A percentile compares a stretch with the other conserved stretches of the same genome.
Conservation (phyloP, 2,797 vertebrate genomes). For the Melanogrammus aeglefinus region DNA sequence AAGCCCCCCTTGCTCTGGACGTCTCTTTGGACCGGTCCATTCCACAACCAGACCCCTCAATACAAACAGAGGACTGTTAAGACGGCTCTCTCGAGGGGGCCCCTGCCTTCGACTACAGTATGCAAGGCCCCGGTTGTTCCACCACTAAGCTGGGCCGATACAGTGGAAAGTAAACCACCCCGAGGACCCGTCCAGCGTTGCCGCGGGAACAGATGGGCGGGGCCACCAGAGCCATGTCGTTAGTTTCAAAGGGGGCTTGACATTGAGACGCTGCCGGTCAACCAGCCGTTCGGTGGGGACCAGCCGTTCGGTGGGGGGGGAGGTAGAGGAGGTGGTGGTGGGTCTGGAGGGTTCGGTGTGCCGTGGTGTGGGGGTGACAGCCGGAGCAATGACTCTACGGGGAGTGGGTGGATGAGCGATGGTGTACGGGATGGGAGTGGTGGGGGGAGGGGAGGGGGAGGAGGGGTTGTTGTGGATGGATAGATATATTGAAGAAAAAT, state of each 20-base stretch:
- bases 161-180: no score
- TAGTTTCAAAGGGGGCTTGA: conserved; percentile 52
- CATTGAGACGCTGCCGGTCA: conserved; percentile 41
- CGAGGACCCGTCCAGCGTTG: neutral
- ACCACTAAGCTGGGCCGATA: no score
- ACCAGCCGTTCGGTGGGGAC: conserved; percentile 21
- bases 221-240: conserved; percentile 4
- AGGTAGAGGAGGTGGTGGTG: conserved; percentile 8
- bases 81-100: no score
- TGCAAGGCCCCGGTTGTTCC: neutral
- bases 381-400: conserved; percentile 18
- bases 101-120: neutral
- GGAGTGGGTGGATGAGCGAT: conserved; percentile 58
- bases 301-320: neutral
- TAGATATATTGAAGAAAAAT: neutral
- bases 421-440: conserved; percentile 20
- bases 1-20: no score
- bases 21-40: no score
- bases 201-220: conserved; percentile 32
- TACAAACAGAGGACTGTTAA: neutral
- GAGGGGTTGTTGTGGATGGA: neutral
- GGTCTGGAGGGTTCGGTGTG: conserved; percentile 34
- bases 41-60: no score
- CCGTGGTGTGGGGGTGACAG: neutral
- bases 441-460: conserved; percentile 2